Conservation (phyloP, 2,113 vertebrate species). For the Agapornis roseicollis region DNA sequence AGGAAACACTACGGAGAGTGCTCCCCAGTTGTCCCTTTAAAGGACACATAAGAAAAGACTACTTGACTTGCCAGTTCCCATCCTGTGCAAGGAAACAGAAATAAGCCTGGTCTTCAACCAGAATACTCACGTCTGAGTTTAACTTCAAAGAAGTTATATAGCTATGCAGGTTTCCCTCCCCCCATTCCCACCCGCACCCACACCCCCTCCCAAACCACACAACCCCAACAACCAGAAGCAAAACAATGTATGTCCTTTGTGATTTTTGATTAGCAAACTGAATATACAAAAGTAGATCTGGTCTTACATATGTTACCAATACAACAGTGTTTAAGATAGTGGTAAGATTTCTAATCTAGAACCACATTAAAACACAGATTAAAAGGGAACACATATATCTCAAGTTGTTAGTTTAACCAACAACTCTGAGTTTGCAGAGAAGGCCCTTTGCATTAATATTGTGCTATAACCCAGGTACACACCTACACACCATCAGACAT, state of each 20-base stretch:
- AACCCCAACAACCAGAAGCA: neutral
- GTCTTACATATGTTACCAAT: neutral
- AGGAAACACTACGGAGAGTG: fast-evolving
- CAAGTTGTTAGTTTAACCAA: neutral
- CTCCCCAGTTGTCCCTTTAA: neutral
- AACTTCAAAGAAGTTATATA: neutral
- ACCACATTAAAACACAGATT: neutral
- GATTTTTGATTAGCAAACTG: neutral
- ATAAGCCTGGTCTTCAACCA: neutral
- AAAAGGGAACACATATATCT: neutral
- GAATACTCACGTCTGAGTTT: neutral
- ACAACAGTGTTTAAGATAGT: neutral
- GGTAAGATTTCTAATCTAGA: neutral
- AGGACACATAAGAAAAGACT: neutral
- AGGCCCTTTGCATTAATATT: neutral
- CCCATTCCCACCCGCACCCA: neutral
- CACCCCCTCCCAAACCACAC: neutral
- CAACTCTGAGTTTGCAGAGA: neutral
- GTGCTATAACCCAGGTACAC: neutral
- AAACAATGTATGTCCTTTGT: neutral
- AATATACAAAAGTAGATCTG: neutral
- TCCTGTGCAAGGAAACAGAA: neutral
- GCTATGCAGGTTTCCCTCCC: neutral
- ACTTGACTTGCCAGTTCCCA: neutral
- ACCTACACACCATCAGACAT: neutral